phyloP scores from a whole-genome alignment of 2,113 vertebrate species.

The Cariama cristata region DNA sequence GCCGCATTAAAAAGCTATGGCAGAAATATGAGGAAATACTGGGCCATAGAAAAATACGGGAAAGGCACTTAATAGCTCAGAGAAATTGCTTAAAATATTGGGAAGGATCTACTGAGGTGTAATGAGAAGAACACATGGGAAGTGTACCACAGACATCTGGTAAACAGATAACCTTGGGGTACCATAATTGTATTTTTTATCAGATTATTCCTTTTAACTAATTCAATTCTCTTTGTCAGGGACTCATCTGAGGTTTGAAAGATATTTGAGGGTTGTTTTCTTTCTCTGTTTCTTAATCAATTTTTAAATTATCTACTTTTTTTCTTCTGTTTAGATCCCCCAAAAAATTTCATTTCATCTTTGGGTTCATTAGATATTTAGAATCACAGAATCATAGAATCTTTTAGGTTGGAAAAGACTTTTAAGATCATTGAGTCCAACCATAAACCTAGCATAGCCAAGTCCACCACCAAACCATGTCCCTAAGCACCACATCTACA shows the following conservation, averaged over 20 bases:
- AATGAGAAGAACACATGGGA: neutral
- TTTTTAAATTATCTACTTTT: neutral
- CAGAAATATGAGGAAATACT: neutral
- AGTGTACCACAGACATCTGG: neutral
- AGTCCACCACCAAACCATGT: too few relatives aligned
- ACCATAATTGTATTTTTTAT: neutral
- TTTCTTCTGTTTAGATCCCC: neutral
- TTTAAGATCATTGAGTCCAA: too few relatives aligned
- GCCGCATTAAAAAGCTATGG: neutral
- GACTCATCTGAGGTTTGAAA: neutral
- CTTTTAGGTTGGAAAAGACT: too few relatives aligned
- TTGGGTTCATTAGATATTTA: neutral
- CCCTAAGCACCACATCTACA: too few relatives aligned
- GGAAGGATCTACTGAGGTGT: neutral
- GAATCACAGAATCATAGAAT: too few relatives aligned
- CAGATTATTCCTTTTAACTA: neutral
- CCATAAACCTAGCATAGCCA: too few relatives aligned
- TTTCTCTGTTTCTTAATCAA: neutral
- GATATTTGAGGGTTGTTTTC: neutral
- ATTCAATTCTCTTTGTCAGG: neutral
- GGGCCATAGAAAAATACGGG: neutral
- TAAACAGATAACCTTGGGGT: neutral
- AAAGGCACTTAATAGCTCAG: neutral
- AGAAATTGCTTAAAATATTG: constrained; percentile 6
- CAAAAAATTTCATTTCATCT: neutral